Evolutionary conservation across 2,113 vertebrate genomes (phyloP).

Genomic region (Cheirogaleus medius): DNA sequence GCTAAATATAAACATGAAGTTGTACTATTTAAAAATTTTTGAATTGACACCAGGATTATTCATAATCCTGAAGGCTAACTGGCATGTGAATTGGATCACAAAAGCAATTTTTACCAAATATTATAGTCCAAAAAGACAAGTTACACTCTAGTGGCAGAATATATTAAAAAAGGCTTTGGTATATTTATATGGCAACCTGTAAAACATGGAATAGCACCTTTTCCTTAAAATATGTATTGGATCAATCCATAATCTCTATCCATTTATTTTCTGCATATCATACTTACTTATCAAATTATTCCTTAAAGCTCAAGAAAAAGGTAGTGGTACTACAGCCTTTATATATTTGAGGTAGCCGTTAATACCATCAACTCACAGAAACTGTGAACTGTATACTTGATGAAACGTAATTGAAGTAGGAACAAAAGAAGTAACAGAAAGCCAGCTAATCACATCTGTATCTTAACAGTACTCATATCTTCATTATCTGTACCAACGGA

Average conservation of each 20-base stretch:
- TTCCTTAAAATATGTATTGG: slow-evolving; percentile 34
- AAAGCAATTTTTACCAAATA: slow-evolving; percentile 45
- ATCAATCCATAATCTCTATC: neutral
- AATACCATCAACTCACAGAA: neutral
- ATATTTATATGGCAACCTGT: slow-evolving; percentile 4
- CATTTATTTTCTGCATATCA: neutral
- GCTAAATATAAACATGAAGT: neutral
- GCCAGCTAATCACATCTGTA: neutral
- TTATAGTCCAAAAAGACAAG: slow-evolving; percentile 6
- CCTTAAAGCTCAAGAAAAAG: slow-evolving; percentile 30
- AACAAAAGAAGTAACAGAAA: slow-evolving; percentile 47
- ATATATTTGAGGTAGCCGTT: neutral
- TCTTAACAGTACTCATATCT: slow-evolving; percentile 1
- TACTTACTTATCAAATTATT: slow-evolving; percentile 28
- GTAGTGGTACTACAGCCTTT: neutral
- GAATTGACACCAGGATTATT: neutral
- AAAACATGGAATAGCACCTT: neutral
- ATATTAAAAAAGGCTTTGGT: neutral
- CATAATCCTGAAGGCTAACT: slow-evolving; percentile 12
- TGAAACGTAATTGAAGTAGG: neutral
- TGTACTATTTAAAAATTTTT: slow-evolving; percentile 37
- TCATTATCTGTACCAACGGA: neutral
- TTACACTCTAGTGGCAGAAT: neutral
- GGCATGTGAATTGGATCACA: neutral
- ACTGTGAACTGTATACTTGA: neutral